Evolutionary conservation across 2,113 vertebrate genomes (phyloP).

Genomic region (Toxotes jaculatrix): DNA sequence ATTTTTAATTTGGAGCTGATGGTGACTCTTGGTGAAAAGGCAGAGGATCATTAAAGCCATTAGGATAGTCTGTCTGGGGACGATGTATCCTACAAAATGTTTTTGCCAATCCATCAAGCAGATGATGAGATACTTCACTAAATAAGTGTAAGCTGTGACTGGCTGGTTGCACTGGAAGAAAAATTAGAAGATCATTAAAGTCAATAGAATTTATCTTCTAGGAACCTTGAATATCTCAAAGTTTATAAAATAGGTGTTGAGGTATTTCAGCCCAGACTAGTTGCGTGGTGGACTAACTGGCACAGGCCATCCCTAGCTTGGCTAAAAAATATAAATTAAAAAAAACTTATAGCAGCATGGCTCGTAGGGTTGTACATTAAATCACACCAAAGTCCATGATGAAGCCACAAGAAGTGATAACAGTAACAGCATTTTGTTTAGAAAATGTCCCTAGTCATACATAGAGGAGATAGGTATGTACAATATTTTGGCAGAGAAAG

Average conservation of each 20-base stretch:
- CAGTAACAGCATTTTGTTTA: not conserved
- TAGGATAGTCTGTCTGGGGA: not conserved
- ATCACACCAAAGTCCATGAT: not conserved
- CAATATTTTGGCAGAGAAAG: slow-evolving; percentile 1
- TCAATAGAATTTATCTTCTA: not conserved
- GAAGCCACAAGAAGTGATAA: not conserved
- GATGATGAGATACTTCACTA: too few species aligned
- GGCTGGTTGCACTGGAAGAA: not conserved
- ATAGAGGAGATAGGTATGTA: not conserved
- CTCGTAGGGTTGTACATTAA: not conserved
- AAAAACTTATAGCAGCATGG: not conserved
- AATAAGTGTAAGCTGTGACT: too few species aligned
- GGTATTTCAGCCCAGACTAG: too few species aligned
- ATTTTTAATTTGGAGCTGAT: too few species aligned
- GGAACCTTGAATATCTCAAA: not conserved
- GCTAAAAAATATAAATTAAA: not conserved
- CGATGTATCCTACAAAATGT: too few species aligned
- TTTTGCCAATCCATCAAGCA: too few species aligned
- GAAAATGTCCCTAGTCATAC: not conserved
- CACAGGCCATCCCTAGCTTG: not conserved
- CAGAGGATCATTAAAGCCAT: not conserved
- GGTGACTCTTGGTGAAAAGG: too few species aligned
- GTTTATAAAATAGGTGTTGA: not conserved
- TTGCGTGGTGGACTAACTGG: not conserved
- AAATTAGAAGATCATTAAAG: not conserved